Evolutionary conservation across 2,113 vertebrate genomes (phyloP), one percentile per base, ranked within the genome.

Genomic region (Spheniscus mendiculus): DNA sequence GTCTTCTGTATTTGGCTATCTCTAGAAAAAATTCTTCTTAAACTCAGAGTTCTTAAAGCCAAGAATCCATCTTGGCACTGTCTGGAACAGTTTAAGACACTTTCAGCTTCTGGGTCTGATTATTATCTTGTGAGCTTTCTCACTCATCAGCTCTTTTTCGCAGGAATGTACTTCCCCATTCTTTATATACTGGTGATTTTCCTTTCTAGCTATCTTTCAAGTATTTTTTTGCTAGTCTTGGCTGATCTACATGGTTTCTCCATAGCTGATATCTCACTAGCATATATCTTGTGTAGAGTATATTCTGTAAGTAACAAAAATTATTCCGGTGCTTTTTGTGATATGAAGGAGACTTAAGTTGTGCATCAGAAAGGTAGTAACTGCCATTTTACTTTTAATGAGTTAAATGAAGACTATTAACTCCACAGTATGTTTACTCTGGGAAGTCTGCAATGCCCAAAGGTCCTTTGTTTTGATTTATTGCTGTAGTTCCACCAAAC

Each of bases 401-500:
- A n/a, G 23, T 50, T 25, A 34, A 34, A 14, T 55, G 7, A 32
- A 63, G 19, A 32, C 32, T 40, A 25, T 55, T 44, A 63, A 30
- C 47, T 71, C 34, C 34, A 62, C 18, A 5, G 30, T 66, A 1
- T 67, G 32, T 86, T 84, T 66, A 17, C 49, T 72, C 25, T 79
- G 49, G 45, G 69, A 52, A 69, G 26, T 74, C 22, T 79, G 78
- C n/a, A 52, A 21, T 66, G 74, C n/a, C 42, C 18, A n/a, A 52
- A 89, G 18, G 17, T 56, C 49, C 21, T 49, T 76, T 90, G 19
- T 30, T 95, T 76, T 71, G 26, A 15, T 95, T 40, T 95, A 3
- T 95, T 87, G 62, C 49, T 76, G 30, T 96, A 99, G 99, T 99
- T 92, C 99, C 99, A 7, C 99, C 99, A 2, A 98, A 99, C 97